Evolutionary conservation across 2,113 vertebrate species (phyloP).

Genomic region (Lethenteron reissneri): DNA sequence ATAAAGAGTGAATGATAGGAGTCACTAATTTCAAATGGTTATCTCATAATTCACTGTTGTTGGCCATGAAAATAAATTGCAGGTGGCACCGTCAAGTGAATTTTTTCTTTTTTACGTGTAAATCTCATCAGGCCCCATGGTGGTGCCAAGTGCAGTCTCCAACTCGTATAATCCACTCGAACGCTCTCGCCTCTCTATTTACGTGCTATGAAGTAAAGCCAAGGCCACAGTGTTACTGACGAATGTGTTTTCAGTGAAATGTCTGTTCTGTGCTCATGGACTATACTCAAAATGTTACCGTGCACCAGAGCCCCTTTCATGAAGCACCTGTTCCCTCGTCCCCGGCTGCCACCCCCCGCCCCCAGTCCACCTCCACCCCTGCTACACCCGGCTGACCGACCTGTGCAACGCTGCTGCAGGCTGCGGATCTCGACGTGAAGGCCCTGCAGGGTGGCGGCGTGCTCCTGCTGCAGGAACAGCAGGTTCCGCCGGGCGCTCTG

Average conservation of each 20-base stretch:
- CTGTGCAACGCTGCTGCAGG: conserved; percentile 85
- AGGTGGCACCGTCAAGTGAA: too few relatives aligned
- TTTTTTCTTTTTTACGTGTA: too few relatives aligned
- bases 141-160: not conserved
- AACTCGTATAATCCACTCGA: not conserved
- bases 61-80: too few relatives aligned
- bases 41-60: too few relatives aligned
- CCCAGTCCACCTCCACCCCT: not conserved
- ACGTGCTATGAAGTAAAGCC: not conserved
- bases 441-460: conserved; percentile 59
- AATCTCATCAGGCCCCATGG: too few relatives aligned
- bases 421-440: conserved; percentile 67
- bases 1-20: too few relatives aligned
- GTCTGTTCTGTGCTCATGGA: not conserved
- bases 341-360: not conserved
- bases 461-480: conserved; percentile 76
- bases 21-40: too few relatives aligned
- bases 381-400: conserved; percentile 20
- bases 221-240: too few relatives aligned
- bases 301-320: not conserved
- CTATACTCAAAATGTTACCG: not conserved
- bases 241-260: too few relatives aligned
- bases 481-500: conserved; percentile 92
- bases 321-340: not conserved
- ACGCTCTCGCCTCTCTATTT: not conserved